phyloP scores from a whole-genome alignment of 2,888 invertebrate genomes.

The Lypha dubia region DNA sequence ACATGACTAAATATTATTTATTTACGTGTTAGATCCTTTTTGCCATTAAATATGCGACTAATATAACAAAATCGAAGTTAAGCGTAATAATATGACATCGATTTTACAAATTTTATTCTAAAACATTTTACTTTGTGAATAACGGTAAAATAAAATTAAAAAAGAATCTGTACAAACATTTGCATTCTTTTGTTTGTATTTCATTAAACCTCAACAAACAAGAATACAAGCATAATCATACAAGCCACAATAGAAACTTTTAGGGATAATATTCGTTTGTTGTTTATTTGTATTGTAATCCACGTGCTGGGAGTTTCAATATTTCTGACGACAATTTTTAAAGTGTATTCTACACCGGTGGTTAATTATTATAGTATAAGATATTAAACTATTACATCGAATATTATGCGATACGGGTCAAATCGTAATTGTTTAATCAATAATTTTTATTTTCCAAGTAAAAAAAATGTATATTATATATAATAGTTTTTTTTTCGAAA shows the following conservation, averaged over 20 bases:
- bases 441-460: too few relatives aligned
- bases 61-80: constrained; percentile 23
- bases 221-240: background rate
- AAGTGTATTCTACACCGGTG: too few relatives aligned
- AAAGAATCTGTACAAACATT: constrained; percentile 35
- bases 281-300: too few relatives aligned
- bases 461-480: too few relatives aligned
- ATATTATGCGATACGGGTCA: too few relatives aligned
- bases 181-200: constrained; percentile 28
- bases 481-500: too few relatives aligned
- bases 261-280: too few relatives aligned
- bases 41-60: constrained; percentile 21
- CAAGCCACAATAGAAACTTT: background rate
- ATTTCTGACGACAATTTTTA: too few relatives aligned
- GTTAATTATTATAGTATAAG: too few relatives aligned
- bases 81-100: constrained; percentile 20
- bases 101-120: constrained; percentile 18
- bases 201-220: constrained; percentile 28
- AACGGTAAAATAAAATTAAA: background rate
- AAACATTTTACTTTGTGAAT: background rate
- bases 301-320: too few relatives aligned
- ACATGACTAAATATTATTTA: constrained; percentile 53
- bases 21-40: constrained; percentile 50
- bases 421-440: too few relatives aligned
- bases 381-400: too few relatives aligned